Conservation (phyloP, 2,888 invertebrate species). For the Myathropa florea region DNA sequence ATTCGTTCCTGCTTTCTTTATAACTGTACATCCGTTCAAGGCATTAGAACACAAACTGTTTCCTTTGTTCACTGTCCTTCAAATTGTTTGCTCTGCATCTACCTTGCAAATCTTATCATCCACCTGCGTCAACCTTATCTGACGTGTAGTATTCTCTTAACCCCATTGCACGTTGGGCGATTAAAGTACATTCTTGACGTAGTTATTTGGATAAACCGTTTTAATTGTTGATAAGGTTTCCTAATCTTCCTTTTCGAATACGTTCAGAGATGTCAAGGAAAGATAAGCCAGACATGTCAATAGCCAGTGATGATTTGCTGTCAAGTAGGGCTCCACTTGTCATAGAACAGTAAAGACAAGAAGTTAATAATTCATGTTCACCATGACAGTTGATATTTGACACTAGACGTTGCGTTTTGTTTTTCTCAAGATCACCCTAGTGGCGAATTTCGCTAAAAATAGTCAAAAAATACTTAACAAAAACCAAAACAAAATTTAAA, state of each 20-base stretch:
- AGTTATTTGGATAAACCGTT: neutral
- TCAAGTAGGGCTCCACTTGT: too few relatives aligned
- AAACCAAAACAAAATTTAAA: neutral
- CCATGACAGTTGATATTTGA: neutral
- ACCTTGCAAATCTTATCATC: neutral
- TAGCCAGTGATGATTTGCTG: too few relatives aligned
- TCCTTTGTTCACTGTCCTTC: neutral
- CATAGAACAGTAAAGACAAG: too few relatives aligned
- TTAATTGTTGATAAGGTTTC: too few relatives aligned
- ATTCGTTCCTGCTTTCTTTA: too few relatives aligned
- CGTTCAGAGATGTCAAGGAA: too few relatives aligned
- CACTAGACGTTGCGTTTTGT: neutral
- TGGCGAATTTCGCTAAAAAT: neutral
- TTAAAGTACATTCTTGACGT: neutral
- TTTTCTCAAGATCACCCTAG: neutral
- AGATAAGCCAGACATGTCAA: too few relatives aligned
- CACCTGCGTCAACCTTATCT: neutral
- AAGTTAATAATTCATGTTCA: neutral
- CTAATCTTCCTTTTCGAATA: too few relatives aligned
- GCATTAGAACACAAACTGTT: too few relatives aligned
- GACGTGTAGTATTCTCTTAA: neutral
- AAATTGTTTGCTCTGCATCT: neutral
- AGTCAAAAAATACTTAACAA: neutral
- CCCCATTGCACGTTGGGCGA: neutral
- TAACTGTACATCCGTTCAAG: too few relatives aligned